These are phyloP conservation scores for Mesodorylaimus sp. DNA, from an alignment of 2,888 invertebrate species.

Conservation along the genomic window DNA sequence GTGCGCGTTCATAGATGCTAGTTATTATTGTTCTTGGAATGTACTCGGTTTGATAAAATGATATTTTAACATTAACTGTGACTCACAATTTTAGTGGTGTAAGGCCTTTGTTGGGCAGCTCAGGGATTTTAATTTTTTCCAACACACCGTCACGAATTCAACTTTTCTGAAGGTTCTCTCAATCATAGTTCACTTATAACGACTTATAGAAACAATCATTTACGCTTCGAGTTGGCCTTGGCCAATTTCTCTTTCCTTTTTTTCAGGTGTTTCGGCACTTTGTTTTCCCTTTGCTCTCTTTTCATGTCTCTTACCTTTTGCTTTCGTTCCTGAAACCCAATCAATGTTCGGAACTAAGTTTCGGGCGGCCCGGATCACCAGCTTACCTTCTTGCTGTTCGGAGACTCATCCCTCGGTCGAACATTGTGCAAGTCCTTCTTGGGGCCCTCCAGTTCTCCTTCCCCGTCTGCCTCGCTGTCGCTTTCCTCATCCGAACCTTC, in stretches of 20 bases:
- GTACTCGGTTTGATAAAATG: no score
- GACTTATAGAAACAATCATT: no score
- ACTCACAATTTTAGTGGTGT: no score
- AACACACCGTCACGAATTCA: no score
- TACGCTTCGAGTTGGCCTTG: slow-evolving; percentile 7
- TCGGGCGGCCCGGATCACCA: neutral
- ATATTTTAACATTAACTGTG: no score
- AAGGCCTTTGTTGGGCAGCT: no score
- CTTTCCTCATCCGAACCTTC: slow-evolving; percentile 6
- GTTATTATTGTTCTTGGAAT: no score
- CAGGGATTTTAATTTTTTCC: no score
- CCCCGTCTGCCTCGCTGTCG: slow-evolving; percentile 12
- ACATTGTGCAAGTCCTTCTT: slow-evolving; percentile 12
- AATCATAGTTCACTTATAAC: no score
- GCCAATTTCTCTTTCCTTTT: slow-evolving; percentile 50
- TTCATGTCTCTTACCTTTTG: slow-evolving; percentile 67
- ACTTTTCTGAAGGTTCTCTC: no score
- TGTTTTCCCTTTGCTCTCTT: slow-evolving; percentile 65
- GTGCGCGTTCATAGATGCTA: no score
- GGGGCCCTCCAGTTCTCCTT: slow-evolving; percentile 11
- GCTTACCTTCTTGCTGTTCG: slow-evolving; percentile 34
- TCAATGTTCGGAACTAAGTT: slow-evolving; percentile 8
- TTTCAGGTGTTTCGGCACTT: slow-evolving; percentile 80
- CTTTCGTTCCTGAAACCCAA: slow-evolving; percentile 47
- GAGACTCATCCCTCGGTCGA: slow-evolving; percentile 36